These are phyloP conservation scores for Magallana angulata DNA, from an alignment of 1,140 invertebrate genomes.

Conservation along the genomic window DNA sequence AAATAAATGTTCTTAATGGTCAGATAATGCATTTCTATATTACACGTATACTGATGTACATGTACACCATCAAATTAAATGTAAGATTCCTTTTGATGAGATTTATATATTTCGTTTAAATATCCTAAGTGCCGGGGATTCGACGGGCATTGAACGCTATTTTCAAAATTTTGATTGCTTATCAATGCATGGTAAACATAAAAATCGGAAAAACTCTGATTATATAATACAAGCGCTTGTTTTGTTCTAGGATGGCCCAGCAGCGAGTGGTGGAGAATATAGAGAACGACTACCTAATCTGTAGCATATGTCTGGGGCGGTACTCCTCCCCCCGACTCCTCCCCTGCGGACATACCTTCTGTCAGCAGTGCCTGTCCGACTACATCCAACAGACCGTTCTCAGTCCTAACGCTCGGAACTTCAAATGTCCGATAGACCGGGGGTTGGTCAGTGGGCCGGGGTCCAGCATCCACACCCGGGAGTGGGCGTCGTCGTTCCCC, in stretches of 20 bases:
- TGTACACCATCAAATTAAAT: too few species aligned
- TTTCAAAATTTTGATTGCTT: too few species aligned
- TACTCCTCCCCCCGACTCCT: slow-evolving; percentile 92
- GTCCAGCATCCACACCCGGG: slow-evolving; percentile 45
- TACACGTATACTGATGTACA: too few species aligned
- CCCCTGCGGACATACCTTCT: slow-evolving; percentile 93
- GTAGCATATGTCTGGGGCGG: slow-evolving; percentile 88
- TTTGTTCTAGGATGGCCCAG: slow-evolving; percentile 53
- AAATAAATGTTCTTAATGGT: too few species aligned
- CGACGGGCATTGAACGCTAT: too few species aligned
- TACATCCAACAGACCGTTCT: slow-evolving; percentile 53
- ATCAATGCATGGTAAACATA: too few species aligned
- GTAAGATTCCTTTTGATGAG: too few species aligned
- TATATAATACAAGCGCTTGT: not conserved
- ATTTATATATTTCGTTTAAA: too few species aligned
- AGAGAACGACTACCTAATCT: slow-evolving; percentile 86
- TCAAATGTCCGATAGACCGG: slow-evolving; percentile 58
- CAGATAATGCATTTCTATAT: too few species aligned
- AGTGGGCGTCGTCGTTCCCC: slow-evolving; percentile 57
- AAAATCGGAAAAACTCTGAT: too few species aligned
- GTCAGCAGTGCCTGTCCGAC: slow-evolving; percentile 87
- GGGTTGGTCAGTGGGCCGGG: slow-evolving; percentile 47
- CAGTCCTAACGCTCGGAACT: slow-evolving; percentile 45
- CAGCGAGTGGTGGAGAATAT: slow-evolving; percentile 61
- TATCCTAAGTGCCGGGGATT: too few species aligned